Conservation (phyloP, 2,888 invertebrate genomes). For the Philereme transversata region DNA sequence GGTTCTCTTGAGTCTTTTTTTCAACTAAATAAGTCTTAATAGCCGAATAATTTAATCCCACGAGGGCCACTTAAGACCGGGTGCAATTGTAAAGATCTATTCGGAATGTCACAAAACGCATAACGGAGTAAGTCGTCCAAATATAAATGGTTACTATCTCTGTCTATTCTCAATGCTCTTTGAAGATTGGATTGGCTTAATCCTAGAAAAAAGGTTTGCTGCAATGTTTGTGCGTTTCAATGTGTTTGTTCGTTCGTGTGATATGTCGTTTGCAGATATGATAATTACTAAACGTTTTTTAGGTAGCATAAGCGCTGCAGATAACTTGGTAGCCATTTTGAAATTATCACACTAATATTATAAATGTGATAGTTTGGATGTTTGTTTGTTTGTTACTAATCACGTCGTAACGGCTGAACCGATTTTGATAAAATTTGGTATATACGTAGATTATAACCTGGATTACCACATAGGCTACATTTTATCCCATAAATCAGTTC, state of each 20-base stretch:
- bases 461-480: too few relatives aligned
- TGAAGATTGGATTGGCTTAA: slow-evolving; percentile 66
- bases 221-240: slow-evolving; percentile 53
- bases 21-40: slow-evolving; percentile 10
- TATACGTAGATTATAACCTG: too few relatives aligned
- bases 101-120: slow-evolving; percentile 49
- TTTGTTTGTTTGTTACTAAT: too few relatives aligned
- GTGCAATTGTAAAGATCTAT: slow-evolving; percentile 43
- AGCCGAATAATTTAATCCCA: slow-evolving; percentile 35
- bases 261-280: slow-evolving; percentile 33
- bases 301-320: slow-evolving; percentile 13
- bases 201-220: slow-evolving; percentile 53
- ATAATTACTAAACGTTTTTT: slow-evolving; percentile 5
- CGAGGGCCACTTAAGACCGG: slow-evolving; percentile 49
- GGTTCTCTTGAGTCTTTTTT: not conserved
- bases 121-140: slow-evolving; percentile 47
- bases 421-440: too few relatives aligned
- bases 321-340: slow-evolving; percentile 3
- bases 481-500: too few relatives aligned
- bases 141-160: slow-evolving; percentile 22
- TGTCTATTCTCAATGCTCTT: slow-evolving; percentile 27
- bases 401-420: too few relatives aligned
- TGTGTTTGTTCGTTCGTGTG: slow-evolving; percentile 48
- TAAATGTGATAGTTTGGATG: too few relatives aligned
- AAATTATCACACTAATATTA: too few relatives aligned